Base-by-base conservation (phyloP, 2,888 invertebrate species). In the Drosophila putrida region DNA sequence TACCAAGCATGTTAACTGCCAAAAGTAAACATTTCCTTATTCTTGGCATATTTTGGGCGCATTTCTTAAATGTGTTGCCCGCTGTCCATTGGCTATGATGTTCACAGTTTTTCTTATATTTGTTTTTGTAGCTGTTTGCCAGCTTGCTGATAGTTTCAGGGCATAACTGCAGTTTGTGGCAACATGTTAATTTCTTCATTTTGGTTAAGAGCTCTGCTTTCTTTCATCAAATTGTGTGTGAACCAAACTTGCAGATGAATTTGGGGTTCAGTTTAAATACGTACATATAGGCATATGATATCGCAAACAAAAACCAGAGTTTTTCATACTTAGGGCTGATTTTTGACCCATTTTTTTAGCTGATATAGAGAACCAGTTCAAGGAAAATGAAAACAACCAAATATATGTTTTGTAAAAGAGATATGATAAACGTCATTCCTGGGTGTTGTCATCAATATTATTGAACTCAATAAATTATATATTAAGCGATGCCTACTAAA, bases 121-220 rank as follows among this genome's bases (percentile, higher is more conserved):
- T 65, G 61, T 27, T 65, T 44, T 9, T 43, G 59, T 20, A 20
- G 20, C 31, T 57, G 70, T 33, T 53, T 50, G 35, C 28, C 27
- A 15, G 53, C 61, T 66, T 63, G 65, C 72, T 67, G 66, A 38
- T 61, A 44, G 63, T 85, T 86, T 20, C 67, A 60, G 78, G 78
- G 62, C 74, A 77, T 86, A 82, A 82, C 86, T 80, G 81, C 77
- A 82, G 76, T 82, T 82, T 85, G 78, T 66, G 69, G 79, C 79
- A 83, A 82, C 82, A 83, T 83, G 87, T 86, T 83, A 83, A 86
- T 83, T 86, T 86, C 82, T 83, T 83, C 72, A 83, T 83, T 83
- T 70, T 65, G 62, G 69, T 43, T 64, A 58, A 38, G 28, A 63
- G 28, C 8, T 44, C 35, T 61, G 53, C 36, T 62, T 39, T 53